phyloP scores from a whole-genome alignment of 2,797 vertebrate species.

The Babyrousa celebensis region DNA sequence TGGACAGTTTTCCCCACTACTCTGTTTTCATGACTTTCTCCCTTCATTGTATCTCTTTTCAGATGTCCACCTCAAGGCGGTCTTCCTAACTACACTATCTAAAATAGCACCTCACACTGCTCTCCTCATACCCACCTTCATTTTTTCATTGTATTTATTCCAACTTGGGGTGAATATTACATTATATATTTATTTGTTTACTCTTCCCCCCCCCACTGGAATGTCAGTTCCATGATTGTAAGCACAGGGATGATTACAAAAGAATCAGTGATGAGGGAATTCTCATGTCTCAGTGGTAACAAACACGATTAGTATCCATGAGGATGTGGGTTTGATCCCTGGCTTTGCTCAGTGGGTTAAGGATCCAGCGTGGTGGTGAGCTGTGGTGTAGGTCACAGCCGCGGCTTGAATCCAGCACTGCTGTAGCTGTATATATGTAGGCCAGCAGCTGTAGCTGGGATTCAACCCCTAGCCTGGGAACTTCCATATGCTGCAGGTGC shows the following conservation, averaged over 20 bases:
- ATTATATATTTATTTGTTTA: constrained; percentile 36
- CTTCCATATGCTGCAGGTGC: too few relatives aligned
- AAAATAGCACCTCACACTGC: neutral
- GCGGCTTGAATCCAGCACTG: too few relatives aligned
- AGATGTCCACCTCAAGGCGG: neutral
- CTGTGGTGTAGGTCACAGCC: too few relatives aligned
- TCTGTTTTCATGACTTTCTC: constrained; percentile 10
- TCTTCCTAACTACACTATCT: neutral
- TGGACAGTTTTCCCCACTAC: neutral
- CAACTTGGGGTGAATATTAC: neutral
- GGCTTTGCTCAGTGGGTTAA: too few relatives aligned
- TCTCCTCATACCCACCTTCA: neutral
- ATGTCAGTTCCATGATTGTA: neutral
- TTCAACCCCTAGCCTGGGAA: too few relatives aligned
- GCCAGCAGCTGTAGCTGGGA: too few relatives aligned
- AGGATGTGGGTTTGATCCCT: too few relatives aligned
- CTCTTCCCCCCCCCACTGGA: neutral
- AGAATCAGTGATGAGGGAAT: neutral
- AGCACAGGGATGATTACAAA: constrained; percentile 40
- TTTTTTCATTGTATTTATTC: constrained; percentile 11
- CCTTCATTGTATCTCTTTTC: constrained; percentile 40
- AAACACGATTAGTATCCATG: too few relatives aligned
- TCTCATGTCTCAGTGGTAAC: too few relatives aligned
- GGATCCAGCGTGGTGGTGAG: too few relatives aligned
- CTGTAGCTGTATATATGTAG: too few relatives aligned